Evolutionary conservation across 37 sponge, comb jelly and placozoan species (phyloP).

Genomic region (Chondrilla cf. caribensis): DNA sequence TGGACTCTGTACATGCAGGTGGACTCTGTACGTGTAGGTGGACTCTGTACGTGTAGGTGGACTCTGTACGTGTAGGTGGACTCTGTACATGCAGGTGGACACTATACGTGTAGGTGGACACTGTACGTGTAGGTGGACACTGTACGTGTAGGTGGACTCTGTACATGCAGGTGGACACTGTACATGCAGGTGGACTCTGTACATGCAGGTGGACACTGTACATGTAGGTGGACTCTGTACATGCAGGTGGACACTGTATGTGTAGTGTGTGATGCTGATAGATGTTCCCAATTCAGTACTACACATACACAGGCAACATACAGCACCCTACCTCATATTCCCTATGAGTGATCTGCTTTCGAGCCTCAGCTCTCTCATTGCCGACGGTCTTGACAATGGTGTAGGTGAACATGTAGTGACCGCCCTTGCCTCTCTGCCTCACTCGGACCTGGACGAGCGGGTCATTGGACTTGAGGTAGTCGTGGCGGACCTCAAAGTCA

Average conservation of each 20-base stretch:
- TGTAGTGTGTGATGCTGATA: too few species aligned
- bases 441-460: slow-evolving; percentile 36
- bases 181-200: too few species aligned
- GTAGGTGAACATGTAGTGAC: slow-evolving; percentile 47
- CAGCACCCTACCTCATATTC: slow-evolving; percentile 47
- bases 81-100: background rate
- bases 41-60: background rate
- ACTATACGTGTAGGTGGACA: too few species aligned
- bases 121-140: background rate
- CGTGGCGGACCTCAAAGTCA: slow-evolving; percentile 77
- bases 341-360: slow-evolving; percentile 44
- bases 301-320: slow-evolving; percentile 19
- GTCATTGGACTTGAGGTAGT: slow-evolving; percentile 55
- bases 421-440: slow-evolving; percentile 70
- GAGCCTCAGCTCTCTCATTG: slow-evolving; percentile 55
- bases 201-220: background rate
- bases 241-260: slow-evolving; percentile 1
- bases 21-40: too few species aligned
- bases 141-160: background rate
- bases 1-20: too few species aligned
- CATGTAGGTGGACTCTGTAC: background rate
- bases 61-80: background rate
- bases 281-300: too few species aligned
- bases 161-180: background rate
- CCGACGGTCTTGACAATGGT: slow-evolving; percentile 51